A percentile compares a stretch with the other conserved stretches of the same genome.
These are phyloP conservation scores for Microctonus brassicae DNA, from an alignment of 2,888 invertebrate genomes.

Conservation along the genomic window DNA sequence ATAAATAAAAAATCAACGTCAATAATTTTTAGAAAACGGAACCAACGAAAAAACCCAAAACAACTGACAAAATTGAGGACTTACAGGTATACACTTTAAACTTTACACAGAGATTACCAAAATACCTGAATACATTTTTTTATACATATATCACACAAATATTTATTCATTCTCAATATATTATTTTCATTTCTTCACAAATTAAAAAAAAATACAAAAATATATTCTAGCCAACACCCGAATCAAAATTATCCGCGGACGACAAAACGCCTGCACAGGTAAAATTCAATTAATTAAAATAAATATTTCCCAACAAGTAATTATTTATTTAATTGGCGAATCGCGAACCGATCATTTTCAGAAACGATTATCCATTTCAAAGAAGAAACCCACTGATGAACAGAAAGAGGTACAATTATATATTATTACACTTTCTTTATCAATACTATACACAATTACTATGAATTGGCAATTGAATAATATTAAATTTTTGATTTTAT, in stretches of 20 bases:
- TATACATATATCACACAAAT: not conserved
- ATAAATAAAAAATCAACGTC: slow-evolving; percentile 2
- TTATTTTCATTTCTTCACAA: slow-evolving; percentile 16
- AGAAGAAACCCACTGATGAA: slow-evolving; percentile 39
- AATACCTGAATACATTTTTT: not conserved
- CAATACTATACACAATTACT: not conserved
- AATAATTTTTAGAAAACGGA: slow-evolving; percentile 53
- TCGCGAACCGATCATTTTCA: slow-evolving; percentile 36
- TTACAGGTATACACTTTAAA: slow-evolving; percentile 49
- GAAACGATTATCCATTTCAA: slow-evolving; percentile 46
- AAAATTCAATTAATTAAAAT: slow-evolving; percentile 27
- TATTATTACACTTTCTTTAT: not conserved
- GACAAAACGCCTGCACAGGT: slow-evolving; percentile 51
- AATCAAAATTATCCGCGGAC: slow-evolving; percentile 42
- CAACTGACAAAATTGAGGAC: slow-evolving; percentile 47
- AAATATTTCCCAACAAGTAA: not conserved
- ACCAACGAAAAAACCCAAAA: slow-evolving; percentile 47
- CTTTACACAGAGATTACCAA: slow-evolving; percentile 13
- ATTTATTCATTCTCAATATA: not conserved
- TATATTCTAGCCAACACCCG: slow-evolving; percentile 44
- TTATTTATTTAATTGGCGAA: slow-evolving; percentile 18
- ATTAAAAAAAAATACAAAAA: too few relatives aligned
- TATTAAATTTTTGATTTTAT: not conserved
- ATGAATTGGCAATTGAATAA: not conserved
- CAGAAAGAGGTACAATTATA: slow-evolving; percentile 21